Base-by-base conservation (phyloP, 2,797 vertebrate species). In the Apogon hyalosoma region DNA sequence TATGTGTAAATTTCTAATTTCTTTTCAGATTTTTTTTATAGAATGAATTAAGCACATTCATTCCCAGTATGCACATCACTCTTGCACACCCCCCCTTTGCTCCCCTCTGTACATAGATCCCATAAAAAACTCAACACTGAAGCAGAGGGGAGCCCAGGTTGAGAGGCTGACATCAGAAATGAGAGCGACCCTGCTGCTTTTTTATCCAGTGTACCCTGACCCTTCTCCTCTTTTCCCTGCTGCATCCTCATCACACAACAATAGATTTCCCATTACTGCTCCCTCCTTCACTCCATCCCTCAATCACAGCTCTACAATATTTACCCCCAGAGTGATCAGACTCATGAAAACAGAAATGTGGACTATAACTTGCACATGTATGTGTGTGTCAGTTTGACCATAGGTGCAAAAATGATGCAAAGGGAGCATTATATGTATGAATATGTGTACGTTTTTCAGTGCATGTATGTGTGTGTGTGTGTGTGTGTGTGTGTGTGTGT, bases 231-330 rank as follows among this genome's bases (percentile, higher is more conserved):
- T 66, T 54, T 50, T 19, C 72, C 40, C 71, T 21, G 48, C 67
- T 13, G 47, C 69, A 63, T 82, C 73, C 83, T 84, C 75, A 49
- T 69, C 46, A 18, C 15, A 36, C 84, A 77, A 90, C 88, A 91
- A 88, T 88, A 77, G 80, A 77, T 87, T 89, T 89, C 83, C 85
- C 84, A 87, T 90, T 85, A 88, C 82, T 10, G 64, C 77, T 56
- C 80, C 51, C 68, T 63, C 45, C 65, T 50, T 69, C 51, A 14
- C 73, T 76, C 67, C 65, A 45, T 73, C 69, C 59, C 71, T 74
- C 79, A 40, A 74, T 77, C 77, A 78, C 60, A 50, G 19, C 75
- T 14, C 47, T 1, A 64, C 84, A 83, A 68, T 83, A 80, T 88
- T 84, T 86, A 71, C 72, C 67, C 54, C 7, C 28, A 21, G 60